Percentiles rank a stretch among this genome's conserved stretches.
phyloP scores from a whole-genome alignment of 2,888 invertebrate species.

The Hymenopus coronatus region DNA sequence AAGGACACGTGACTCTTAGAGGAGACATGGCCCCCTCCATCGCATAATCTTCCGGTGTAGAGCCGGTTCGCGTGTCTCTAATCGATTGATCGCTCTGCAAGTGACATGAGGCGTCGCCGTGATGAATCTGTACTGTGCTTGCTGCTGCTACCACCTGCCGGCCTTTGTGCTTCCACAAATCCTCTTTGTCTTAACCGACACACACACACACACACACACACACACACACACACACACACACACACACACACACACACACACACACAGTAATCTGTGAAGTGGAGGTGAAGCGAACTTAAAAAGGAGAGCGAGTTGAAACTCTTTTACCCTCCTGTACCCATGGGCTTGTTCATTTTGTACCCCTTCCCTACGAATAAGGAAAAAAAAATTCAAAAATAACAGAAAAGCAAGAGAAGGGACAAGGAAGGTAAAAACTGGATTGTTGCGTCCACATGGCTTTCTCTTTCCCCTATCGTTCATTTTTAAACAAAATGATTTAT shows the following conservation, averaged over 20 bases:
- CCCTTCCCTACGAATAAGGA: neutral
- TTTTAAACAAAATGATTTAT: no score
- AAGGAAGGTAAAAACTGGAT: neutral
- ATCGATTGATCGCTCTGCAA: constrained; percentile 16
- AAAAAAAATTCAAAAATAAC: neutral
- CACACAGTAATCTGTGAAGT: neutral
- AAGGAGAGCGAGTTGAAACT: neutral
- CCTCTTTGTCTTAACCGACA: neutral
- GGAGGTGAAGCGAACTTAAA: neutral
- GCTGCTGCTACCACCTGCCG: neutral
- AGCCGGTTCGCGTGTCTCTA: constrained; percentile 1
- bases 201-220: no score
- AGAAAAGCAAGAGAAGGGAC: neutral
- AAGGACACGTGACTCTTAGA: constrained; percentile 15
- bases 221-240: no score
- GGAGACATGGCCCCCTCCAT: neutral
- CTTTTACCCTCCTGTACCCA: neutral
- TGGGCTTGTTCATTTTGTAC: no score
- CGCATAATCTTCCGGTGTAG: neutral
- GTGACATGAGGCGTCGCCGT: constrained; percentile 7
- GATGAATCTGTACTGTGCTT: constrained; percentile 4
- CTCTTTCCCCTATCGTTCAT: no score
- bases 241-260: no score
- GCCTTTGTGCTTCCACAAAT: neutral
- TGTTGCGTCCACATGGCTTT: no score